Evolutionary conservation across 92 coral and sea anemone species (phyloP), one percentile per base, ranked within the genome.

Genomic region (Isaurus tuberculatus): DNA sequence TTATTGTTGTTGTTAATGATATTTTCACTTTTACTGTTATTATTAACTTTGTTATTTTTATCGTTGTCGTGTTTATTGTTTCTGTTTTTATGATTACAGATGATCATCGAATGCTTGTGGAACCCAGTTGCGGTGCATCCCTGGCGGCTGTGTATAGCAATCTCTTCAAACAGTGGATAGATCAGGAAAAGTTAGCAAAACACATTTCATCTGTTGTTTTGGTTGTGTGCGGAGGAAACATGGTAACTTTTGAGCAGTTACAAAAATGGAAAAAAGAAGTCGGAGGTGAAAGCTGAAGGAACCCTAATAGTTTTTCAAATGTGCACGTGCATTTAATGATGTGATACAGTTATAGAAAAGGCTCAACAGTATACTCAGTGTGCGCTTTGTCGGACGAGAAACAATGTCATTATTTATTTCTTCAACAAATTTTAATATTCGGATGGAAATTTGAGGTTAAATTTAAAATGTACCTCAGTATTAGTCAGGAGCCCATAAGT

Each of bases 61-160:
- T n/a, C n/a, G n/a, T n/a, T n/a, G n/a, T n/a, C n/a, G n/a, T n/a
- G n/a, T n/a, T n/a, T n/a, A n/a, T n/a, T n/a, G n/a, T n/a, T n/a
- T n/a, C n/a, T n/a, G n/a, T n/a, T 16, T n/a, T 23, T 28, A 44
- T 2, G 48, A 5, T 70, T 85, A 28, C 86, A 92, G 97, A 92
- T 87, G 98, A 95, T 57, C 98, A 95, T 83, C 95, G 94, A 17
- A 95, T 93, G 95, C 79, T 95, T 46, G 98, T 95, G n/a, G 91
- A 89, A 42, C 98, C 98, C 14, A 91, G 95, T 10, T 95, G 98
- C 79, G 98, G 98, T 1, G 95, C 98, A 4, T 88, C 98, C 0
- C 81, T 95, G 26, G 93, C 95, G 7, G 83, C 95, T 31, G 91
- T 95, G 73, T 95, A 95, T 73, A 90, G 88, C 1, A 86, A 88